These are phyloP conservation scores for Perognathus longimembris DNA, from an alignment of 2,113 vertebrate genomes.

Conservation along the genomic window DNA sequence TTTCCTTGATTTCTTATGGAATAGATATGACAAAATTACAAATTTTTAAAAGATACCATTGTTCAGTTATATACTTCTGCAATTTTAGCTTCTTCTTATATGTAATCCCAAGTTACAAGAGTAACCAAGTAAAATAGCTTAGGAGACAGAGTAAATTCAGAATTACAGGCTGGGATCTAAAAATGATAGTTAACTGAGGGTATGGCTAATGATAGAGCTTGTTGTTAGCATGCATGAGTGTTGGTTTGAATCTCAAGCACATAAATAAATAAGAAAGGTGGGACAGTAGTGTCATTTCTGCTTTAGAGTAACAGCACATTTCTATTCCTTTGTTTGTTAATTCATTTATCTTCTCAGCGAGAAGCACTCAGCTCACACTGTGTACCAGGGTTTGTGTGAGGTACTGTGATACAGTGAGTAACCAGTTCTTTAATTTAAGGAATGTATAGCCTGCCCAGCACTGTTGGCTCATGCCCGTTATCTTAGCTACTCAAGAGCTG, in stretches of 20 bases:
- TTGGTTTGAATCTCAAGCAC: not conserved
- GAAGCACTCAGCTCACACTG: conserved; percentile 7
- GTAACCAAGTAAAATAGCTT: conserved; percentile 31
- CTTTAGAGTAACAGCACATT: not conserved
- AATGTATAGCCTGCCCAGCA: not conserved
- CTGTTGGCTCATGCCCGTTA: too few relatives aligned
- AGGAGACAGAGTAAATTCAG: not conserved
- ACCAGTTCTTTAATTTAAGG: not conserved
- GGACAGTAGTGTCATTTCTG: not conserved
- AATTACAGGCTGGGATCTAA: not conserved
- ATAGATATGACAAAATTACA: not conserved
- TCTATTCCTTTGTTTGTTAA: not conserved
- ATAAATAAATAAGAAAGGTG: not conserved
- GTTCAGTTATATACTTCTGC: not conserved
- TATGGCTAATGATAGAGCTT: not conserved
- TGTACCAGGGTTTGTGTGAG: too few relatives aligned
- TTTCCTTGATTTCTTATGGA: conserved; percentile 40
- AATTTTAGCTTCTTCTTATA: not conserved
- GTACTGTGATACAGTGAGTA: not conserved
- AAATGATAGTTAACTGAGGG: not conserved
- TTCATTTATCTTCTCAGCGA: not conserved
- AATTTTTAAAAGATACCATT: conserved; percentile 38
- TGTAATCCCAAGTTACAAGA: not conserved
- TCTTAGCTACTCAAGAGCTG: too few relatives aligned
- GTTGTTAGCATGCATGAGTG: not conserved